Evolutionary conservation across 2,888 invertebrate species (phyloP).

Genomic region (Agrotis segetum): DNA sequence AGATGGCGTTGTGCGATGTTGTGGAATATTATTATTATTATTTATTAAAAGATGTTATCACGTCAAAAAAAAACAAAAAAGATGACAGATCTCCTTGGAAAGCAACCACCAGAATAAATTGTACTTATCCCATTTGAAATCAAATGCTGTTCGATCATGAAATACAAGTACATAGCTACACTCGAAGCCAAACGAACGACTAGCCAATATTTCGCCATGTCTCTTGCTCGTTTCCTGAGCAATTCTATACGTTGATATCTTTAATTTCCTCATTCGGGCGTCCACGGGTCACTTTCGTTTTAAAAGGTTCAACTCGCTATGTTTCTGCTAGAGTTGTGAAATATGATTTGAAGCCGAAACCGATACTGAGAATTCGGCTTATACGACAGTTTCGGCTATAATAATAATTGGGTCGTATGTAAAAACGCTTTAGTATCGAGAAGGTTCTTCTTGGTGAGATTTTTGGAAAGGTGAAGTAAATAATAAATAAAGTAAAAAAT

Average conservation of each 20-base stretch:
- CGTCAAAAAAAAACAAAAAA: too few relatives aligned
- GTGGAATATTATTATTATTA: too few relatives aligned
- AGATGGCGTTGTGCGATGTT: too few relatives aligned
- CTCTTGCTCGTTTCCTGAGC: slow-evolving; percentile 62
- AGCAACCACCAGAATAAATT: too few relatives aligned
- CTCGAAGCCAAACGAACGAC: slow-evolving; percentile 41
- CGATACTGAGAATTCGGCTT: neutral
- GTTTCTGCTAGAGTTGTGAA: slow-evolving; percentile 28
- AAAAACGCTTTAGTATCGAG: too few relatives aligned
- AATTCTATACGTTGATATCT: slow-evolving; percentile 73
- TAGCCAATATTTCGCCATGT: slow-evolving; percentile 51
- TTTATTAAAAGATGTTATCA: too few relatives aligned
- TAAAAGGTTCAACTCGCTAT: slow-evolving; percentile 60
- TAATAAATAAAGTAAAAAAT: too few relatives aligned
- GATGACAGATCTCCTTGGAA: too few relatives aligned
- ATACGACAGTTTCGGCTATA: neutral
- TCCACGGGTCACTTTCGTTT: slow-evolving; percentile 67
- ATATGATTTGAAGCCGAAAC: slow-evolving; percentile 2
- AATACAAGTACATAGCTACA: slow-evolving; percentile 22
- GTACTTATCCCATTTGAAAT: neutral
- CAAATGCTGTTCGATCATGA: slow-evolving; percentile 1
- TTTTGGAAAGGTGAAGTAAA: too few relatives aligned
- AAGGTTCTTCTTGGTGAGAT: too few relatives aligned
- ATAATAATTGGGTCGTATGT: too few relatives aligned
- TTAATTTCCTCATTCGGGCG: slow-evolving; percentile 73